These are phyloP conservation scores for Lysandra bellargus DNA, from an alignment of 2,888 invertebrate species.

Conservation along the genomic window DNA sequence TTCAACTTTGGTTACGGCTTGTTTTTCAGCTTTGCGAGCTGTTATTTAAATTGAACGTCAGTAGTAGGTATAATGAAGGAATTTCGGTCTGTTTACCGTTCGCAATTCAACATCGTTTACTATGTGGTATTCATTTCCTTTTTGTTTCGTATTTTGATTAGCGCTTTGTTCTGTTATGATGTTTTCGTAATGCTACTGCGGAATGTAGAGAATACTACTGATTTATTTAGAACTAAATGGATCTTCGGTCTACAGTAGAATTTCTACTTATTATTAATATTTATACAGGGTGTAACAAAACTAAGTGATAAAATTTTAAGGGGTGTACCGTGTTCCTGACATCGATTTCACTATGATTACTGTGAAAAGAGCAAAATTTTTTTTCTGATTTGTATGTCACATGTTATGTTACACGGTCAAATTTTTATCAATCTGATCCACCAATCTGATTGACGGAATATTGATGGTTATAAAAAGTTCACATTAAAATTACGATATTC, in stretches of 20 bases:
- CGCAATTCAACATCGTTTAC: conserved; percentile 45
- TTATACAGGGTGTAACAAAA: too few relatives aligned
- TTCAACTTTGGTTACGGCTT: conserved; percentile 80
- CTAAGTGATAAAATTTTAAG: too few relatives aligned
- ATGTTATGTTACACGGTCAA: too few relatives aligned
- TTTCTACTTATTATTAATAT: neutral
- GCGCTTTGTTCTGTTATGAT: conserved; percentile 6
- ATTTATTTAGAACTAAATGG: neutral
- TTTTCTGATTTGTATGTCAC: too few relatives aligned
- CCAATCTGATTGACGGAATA: too few relatives aligned
- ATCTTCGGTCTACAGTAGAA: neutral
- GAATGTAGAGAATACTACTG: neutral
- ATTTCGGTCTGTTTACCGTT: conserved; percentile 57
- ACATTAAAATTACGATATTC: too few relatives aligned
- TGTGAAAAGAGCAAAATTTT: too few relatives aligned
- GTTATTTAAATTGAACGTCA: conserved; percentile 80
- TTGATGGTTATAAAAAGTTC: too few relatives aligned
- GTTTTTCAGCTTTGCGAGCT: conserved; percentile 80
- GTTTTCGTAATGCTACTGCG: neutral
- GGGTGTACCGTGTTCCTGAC: too few relatives aligned
- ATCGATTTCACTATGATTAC: too few relatives aligned
- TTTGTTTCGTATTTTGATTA: conserved; percentile 29
- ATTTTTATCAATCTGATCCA: too few relatives aligned
- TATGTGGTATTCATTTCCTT: conserved; percentile 35
- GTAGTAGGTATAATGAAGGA: conserved; percentile 74